These are phyloP conservation scores for Drosophila antonietae DNA, from an alignment of 2,888 invertebrate species.

Conservation along the genomic window DNA sequence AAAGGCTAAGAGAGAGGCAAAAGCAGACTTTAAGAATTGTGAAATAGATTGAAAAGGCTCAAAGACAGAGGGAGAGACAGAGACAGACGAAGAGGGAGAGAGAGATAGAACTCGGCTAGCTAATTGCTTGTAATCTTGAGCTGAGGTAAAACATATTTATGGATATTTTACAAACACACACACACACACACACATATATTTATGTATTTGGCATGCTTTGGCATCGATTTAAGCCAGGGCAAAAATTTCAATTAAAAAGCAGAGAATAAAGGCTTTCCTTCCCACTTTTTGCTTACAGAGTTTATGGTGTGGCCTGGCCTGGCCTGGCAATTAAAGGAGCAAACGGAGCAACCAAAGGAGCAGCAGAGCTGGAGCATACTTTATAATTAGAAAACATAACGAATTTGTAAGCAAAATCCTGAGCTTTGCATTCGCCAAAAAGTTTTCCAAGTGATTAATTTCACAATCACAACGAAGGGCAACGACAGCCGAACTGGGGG, in stretches of 20 bases:
- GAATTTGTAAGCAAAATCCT: constrained; percentile 58
- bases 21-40: neutral
- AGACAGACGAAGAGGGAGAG: too few relatives aligned
- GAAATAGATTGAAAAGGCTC: neutral
- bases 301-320: constrained; percentile 18
- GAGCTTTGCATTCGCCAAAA: constrained; percentile 42
- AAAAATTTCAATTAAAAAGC: constrained; percentile 51
- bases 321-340: constrained; percentile 34
- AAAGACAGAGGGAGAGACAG: too few relatives aligned
- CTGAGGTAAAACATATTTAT: constrained; percentile 28
- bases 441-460: constrained; percentile 77
- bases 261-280: constrained; percentile 55
- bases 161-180: constrained; percentile 5
- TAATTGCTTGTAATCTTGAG: constrained; percentile 47
- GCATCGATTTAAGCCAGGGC: constrained; percentile 41
- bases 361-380: constrained; percentile 37
- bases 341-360: constrained; percentile 1
- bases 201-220: constrained; percentile 16
- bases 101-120: neutral
- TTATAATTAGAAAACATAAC: constrained; percentile 69
- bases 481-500: constrained; percentile 13
- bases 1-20: neutral
- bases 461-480: constrained; percentile 47
- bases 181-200: neutral
- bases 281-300: constrained; percentile 58